These are phyloP conservation scores for Cygnus atratus DNA, from an alignment of 2,113 vertebrate species.

Conservation along the genomic window DNA sequence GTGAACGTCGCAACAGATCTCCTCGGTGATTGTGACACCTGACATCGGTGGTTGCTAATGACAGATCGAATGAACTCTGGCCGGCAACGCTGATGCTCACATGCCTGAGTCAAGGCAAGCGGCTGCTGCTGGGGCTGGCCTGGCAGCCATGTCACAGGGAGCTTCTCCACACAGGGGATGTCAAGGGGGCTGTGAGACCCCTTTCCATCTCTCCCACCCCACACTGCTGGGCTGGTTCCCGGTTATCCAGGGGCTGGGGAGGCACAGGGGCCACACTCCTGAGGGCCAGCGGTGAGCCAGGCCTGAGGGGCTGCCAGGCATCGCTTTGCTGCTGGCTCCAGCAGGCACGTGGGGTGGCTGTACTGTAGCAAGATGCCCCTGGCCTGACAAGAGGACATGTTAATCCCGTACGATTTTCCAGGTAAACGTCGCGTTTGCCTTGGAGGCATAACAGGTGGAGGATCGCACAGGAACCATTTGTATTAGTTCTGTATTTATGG, in stretches of 20 bases:
- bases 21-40: not conserved
- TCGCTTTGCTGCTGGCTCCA: not conserved
- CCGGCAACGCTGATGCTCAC: accelerated
- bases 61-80: not conserved
- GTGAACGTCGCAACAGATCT: not conserved
- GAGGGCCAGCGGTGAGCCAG: not conserved
- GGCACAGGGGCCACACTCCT: not conserved
- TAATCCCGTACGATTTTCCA: not conserved
- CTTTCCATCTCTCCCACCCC: not conserved
- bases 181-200: not conserved
- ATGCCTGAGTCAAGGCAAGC: accelerated
- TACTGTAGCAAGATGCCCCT: accelerated
- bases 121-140: not conserved
- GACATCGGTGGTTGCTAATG: not conserved
- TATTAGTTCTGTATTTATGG: not conserved
- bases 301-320: not conserved
- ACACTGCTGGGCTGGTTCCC: not conserved
- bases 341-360: too few species aligned
- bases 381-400: not conserved
- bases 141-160: not conserved
- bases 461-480: not conserved
- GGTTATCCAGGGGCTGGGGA: not conserved
- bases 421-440: not conserved
- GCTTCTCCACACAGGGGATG: accelerated
- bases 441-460: not conserved